A percentile compares a stretch with the other conserved stretches of the same genome.
Evolutionary conservation across 2,113 vertebrate genomes (phyloP).

Genomic region (Atherinomorus stipes): DNA sequence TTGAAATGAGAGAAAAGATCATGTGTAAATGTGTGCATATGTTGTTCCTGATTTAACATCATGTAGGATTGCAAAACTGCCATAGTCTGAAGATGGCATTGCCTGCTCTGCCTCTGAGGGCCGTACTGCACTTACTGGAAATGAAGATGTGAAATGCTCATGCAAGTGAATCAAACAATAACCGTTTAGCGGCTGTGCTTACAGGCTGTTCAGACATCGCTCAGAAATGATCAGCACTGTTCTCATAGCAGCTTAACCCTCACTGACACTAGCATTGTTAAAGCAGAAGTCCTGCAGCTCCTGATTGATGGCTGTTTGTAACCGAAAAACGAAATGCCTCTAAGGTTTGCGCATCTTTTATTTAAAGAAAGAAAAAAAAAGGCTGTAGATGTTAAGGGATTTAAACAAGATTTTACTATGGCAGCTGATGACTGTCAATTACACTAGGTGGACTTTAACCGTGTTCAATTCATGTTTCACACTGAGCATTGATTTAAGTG

Average conservation of each 20-base stretch:
- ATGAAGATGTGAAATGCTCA: too few species aligned
- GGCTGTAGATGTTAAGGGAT: background rate
- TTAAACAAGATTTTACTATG: background rate
- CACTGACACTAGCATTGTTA: background rate
- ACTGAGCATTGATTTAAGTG: conserved; percentile 29
- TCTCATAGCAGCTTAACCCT: background rate
- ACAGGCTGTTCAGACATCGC: background rate
- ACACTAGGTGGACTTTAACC: conserved; percentile 19
- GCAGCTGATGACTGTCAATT: conserved; percentile 5
- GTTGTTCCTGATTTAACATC: too few species aligned
- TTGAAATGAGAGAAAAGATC: background rate
- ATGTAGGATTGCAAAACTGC: too few species aligned
- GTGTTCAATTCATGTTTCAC: conserved; percentile 29
- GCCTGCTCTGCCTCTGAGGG: too few species aligned
- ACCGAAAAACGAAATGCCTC: too few species aligned
- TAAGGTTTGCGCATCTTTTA: background rate
- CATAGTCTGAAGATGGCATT: too few species aligned
- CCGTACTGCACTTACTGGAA: too few species aligned
- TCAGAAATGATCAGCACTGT: background rate
- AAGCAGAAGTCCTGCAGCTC: background rate
- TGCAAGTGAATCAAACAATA: background rate
- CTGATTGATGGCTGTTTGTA: too few species aligned
- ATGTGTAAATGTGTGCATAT: background rate
- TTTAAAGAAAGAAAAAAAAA: background rate
- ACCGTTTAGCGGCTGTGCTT: background rate